Base-by-base conservation (phyloP, 1,140 invertebrate species). In the Ceratina japonica region DNA sequence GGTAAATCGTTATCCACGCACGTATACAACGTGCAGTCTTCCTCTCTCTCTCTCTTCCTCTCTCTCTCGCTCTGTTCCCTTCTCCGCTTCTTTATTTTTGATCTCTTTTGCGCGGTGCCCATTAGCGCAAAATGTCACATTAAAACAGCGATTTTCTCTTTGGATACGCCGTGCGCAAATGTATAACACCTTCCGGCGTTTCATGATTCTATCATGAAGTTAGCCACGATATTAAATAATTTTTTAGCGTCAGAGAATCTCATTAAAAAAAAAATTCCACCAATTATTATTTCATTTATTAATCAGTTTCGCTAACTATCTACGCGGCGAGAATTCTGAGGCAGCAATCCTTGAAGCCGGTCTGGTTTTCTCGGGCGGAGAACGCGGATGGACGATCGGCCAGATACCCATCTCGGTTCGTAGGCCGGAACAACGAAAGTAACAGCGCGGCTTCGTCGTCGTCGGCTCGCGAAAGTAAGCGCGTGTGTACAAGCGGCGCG, bases 1-100 rank as follows among this genome's bases (percentile, higher is more conserved):
- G 81, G 74, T 83, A 72, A 78, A 78, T 78, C 75, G 68, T 78
- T 78, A 72, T 72, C 75, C 61, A 56, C 65, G 62, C 79, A 77
- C 66, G 37, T 44, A 44, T 44, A 44, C 37, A 44, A 78, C 64
- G 15, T 15, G 15, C 16, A 37, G 18, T 16, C 20, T 15, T 72
- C 74, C 58, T 74, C 54, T 5, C 61, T 4, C 56, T 1, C 37
- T 49, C 20, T 13, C 70, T 44, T 44, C 37, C 37, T 8, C 10
- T 44, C 10, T 7, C 7, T 37, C 7, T 37, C 7, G 2, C 37
- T 37, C 37, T n/a, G n/a, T n/a, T n/a, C n/a, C n/a, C 10, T 31
- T 31, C 27, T 31, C 27, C 2, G 27, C 27, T 31, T 31, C 27
- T 31, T 31, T 31, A 31, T 31, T 31, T 31, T 31, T 2, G 31